Evolutionary conservation across 1,140 invertebrate genomes (phyloP).

Genomic region (Oscheius sp.): DNA sequence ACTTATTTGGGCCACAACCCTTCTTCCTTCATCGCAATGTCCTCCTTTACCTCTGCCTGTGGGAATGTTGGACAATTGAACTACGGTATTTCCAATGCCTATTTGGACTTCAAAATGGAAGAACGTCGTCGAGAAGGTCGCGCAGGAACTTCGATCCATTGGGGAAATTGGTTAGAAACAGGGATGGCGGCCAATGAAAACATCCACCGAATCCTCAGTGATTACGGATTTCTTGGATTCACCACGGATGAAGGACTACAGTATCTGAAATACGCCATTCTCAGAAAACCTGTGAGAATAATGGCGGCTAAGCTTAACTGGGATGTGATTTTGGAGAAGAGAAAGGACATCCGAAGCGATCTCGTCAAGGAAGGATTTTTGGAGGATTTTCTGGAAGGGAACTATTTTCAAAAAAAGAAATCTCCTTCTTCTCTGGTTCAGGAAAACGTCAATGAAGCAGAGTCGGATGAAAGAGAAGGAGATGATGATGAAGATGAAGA

Average conservation of each 20-base stretch:
- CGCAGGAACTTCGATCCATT: conserved; percentile 34
- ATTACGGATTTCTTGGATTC: conserved; percentile 35
- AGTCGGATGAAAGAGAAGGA: background rate
- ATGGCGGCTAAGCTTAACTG: conserved; percentile 37
- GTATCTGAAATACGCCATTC: conserved; percentile 32
- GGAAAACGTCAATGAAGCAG: background rate
- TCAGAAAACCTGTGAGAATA: conserved; percentile 18
- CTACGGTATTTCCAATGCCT: conserved; percentile 34
- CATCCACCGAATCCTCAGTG: conserved; percentile 13
- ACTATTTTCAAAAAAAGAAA: too few relatives aligned
- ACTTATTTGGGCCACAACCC: conserved; percentile 18
- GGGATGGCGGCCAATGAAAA: conserved; percentile 36
- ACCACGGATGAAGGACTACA: conserved; percentile 31
- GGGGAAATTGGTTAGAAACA: conserved; percentile 42
- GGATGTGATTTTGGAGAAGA: conserved; percentile 23
- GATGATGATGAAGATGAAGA: conserved; percentile 8
- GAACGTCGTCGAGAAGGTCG: conserved; percentile 16
- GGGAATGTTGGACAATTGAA: conserved; percentile 42
- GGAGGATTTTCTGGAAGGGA: too few relatives aligned
- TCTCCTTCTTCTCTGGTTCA: too few relatives aligned
- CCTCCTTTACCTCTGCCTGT: conserved; percentile 28
- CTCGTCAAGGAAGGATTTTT: background rate
- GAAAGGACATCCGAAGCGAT: conserved; percentile 33
- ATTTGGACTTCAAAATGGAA: conserved; percentile 27
- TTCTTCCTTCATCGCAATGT: conserved; percentile 40